These are phyloP conservation scores for Resseliella maxima DNA, from an alignment of 2,888 invertebrate genomes.

Conservation along the genomic window DNA sequence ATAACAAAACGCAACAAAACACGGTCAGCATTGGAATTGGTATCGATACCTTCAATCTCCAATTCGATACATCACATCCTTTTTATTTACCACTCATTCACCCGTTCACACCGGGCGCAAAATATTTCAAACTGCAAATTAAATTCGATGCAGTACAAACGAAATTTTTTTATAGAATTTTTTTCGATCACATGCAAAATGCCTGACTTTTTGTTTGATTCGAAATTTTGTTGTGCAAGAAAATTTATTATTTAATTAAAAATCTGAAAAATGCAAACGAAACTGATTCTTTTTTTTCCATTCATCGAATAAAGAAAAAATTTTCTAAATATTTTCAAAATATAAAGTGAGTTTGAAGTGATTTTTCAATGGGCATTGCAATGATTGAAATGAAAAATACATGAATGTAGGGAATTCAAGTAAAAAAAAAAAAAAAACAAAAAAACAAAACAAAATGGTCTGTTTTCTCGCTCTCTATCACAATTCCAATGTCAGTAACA, in stretches of 20 bases:
- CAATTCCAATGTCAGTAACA: too few relatives aligned
- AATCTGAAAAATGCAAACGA: neutral
- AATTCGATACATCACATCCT: neutral
- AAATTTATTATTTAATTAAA: constrained; percentile 48
- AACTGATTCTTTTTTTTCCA: neutral
- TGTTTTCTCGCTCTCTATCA: too few relatives aligned
- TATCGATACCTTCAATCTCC: neutral
- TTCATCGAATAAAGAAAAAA: neutral
- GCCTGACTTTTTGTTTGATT: neutral
- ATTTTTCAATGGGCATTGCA: neutral
- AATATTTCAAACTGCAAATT: neutral
- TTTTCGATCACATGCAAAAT: neutral
- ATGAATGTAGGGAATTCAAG: neutral
- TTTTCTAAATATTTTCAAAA: neutral
- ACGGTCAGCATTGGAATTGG: neutral
- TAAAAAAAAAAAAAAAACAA: neutral
- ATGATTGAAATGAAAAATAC: neutral
- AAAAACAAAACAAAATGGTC: neutral
- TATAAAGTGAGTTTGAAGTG: neutral
- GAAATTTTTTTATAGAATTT: constrained; percentile 2
- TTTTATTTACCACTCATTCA: constrained; percentile 17
- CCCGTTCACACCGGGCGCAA: neutral
- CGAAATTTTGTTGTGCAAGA: neutral
- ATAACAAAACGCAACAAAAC: neutral
- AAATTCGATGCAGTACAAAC: neutral